These are phyloP conservation scores for Venusia cambrica DNA, from an alignment of 2,888 invertebrate genomes.

Conservation along the genomic window DNA sequence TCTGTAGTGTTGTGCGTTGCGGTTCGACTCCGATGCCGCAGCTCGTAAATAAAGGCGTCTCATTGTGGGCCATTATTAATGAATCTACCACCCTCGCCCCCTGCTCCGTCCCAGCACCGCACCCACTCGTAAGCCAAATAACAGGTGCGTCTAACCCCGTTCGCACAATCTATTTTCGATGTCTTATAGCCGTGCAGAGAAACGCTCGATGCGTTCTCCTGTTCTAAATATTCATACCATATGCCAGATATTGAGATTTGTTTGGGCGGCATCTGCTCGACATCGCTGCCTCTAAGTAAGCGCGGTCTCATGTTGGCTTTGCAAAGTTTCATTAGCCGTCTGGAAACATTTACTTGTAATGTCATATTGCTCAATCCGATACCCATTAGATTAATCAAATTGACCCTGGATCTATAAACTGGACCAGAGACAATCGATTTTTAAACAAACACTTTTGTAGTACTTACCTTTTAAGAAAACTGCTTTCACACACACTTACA, in stretches of 20 bases:
- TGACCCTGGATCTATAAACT: no score
- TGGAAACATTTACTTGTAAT: slow-evolving; percentile 65
- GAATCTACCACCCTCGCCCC: slow-evolving; percentile 66
- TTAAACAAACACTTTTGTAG: no score
- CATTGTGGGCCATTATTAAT: slow-evolving; percentile 79
- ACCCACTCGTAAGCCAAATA: slow-evolving; percentile 72
- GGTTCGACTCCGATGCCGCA: slow-evolving; percentile 65
- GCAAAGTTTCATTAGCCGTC: slow-evolving; percentile 72
- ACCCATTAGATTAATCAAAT: no score
- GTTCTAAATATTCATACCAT: slow-evolving; percentile 79
- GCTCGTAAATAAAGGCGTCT: slow-evolving; percentile 78
- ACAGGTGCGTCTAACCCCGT: slow-evolving; percentile 81
- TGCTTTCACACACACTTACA: no score
- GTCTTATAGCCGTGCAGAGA: slow-evolving; percentile 76
- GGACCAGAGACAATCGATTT: no score
- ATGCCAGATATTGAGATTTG: slow-evolving; percentile 78
- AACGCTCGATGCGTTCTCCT: slow-evolving; percentile 69
- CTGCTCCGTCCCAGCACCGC: slow-evolving; percentile 48
- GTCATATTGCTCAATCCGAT: slow-evolving; percentile 65
- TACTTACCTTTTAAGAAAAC: no score
- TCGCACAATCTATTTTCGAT: slow-evolving; percentile 81
- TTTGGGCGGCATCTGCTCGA: slow-evolving; percentile 77
- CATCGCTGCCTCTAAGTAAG: slow-evolving; percentile 69
- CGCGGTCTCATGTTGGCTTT: slow-evolving; percentile 64
- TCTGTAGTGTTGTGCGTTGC: slow-evolving; percentile 48